Base-by-base conservation (phyloP, 2,888 invertebrate genomes). In the Drosophila fungiperda region DNA sequence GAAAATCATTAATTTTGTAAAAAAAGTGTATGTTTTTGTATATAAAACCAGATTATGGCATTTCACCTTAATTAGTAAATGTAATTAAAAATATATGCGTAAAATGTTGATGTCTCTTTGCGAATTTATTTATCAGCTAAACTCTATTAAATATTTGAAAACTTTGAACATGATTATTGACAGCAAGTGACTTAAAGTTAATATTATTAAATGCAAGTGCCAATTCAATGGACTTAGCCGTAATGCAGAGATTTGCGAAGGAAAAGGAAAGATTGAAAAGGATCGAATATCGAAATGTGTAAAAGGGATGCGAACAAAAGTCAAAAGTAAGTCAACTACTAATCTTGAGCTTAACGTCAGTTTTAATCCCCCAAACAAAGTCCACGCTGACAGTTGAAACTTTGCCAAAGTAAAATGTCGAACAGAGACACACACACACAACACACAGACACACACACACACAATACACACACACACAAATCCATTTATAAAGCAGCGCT, bases 271-370 rank as follows among this genome's bases (percentile, higher is more conserved):
- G 38, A 54, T 26, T 59, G 52, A 50, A 64, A 58, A 23, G 40
- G 36, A 58, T 40, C 20, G 52, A 38, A 26, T 33, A 42, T 15
- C 55, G 54, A 36, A 54, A 38, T 9, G 17, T 36, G 55, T 53
- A 23, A 15, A 67, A 23, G 68, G 72, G 52, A 59, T 67, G 32
- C 50, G 49, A 45, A 58, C 49, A 67, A 60, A 63, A 73, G 61
- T 72, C 79, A 82, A 73, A 70, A 72, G 58, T 65, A 85, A 82
- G 76, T 81, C 87, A 72, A 72, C 79, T 90, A 82, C 87, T 90
- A 87, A 87, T 90, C 87, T 82, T 73, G 75, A 65, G 89, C 82
- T 86, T 86, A 90, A 83, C 64, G 80, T 83, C 78, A 74, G 76
- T 75, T 86, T 76, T 90, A 90, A 86, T 88, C 75, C 83, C 73